Evolutionary conservation across 2,113 vertebrate genomes (phyloP).

Genomic region (Candoia aspera): DNA sequence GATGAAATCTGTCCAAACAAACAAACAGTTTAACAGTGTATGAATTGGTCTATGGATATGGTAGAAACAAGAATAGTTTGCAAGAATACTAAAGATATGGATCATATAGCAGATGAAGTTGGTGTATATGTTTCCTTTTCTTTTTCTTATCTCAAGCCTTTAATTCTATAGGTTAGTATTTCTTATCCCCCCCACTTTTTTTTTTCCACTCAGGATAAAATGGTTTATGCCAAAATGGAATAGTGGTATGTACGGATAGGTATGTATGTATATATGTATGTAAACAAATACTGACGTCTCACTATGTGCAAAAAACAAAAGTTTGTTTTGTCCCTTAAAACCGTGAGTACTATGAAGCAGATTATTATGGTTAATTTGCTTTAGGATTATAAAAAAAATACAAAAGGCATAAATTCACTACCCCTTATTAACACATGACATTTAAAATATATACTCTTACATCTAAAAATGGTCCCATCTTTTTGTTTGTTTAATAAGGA

Average conservation of each 20-base stretch:
- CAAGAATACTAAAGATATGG: not conserved
- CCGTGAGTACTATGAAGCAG: not conserved
- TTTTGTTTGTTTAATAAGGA: not conserved
- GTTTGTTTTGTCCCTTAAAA: not conserved
- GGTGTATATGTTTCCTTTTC: not conserved
- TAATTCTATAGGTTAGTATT: not conserved
- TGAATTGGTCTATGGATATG: not conserved
- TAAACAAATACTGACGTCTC: conserved; percentile 1
- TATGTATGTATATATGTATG: not conserved
- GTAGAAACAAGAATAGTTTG: not conserved
- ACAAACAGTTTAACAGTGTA: not conserved
- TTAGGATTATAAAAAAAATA: not conserved
- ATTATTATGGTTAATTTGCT: not conserved
- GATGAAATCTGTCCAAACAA: not conserved
- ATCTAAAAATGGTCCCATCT: not conserved
- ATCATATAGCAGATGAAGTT: not conserved
- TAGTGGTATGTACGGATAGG: not conserved
- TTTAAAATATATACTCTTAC: not conserved
- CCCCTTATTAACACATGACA: not conserved
- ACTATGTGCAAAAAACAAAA: not conserved
- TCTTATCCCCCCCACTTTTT: not conserved
- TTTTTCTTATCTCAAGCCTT: not conserved
- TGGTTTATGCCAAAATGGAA: not conserved
- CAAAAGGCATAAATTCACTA: not conserved
- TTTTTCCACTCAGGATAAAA: not conserved